Evolutionary conservation across 1,140 invertebrate species (phyloP).

Genomic region (Steinernema khuongi): DNA sequence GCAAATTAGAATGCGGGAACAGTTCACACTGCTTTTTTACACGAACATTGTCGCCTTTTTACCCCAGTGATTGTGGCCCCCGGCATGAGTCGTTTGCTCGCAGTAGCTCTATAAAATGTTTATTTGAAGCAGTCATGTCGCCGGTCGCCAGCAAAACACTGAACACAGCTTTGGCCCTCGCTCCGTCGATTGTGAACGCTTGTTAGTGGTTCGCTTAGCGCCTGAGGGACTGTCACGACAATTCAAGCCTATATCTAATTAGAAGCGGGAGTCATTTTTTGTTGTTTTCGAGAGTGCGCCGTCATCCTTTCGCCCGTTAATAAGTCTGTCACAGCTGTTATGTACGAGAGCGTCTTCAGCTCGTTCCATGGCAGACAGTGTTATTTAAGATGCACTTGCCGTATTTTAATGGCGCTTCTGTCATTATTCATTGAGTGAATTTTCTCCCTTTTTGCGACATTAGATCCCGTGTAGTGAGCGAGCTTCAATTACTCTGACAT

Average conservation of each 20-base stretch:
- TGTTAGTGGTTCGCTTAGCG: not conserved
- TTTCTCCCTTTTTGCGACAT: not conserved
- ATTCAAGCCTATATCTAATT: not conserved
- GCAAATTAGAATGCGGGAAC: not conserved
- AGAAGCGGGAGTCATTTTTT: not conserved
- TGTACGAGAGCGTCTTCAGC: not conserved
- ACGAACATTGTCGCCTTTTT: not conserved
- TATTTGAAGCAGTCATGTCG: slow-evolving; percentile 14
- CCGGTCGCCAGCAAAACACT: slow-evolving; percentile 9
- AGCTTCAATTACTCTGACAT: not conserved
- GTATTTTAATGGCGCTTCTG: not conserved
- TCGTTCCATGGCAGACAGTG: not conserved
- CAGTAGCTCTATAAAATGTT: slow-evolving; percentile 17
- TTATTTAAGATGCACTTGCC: not conserved
- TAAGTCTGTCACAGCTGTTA: not conserved
- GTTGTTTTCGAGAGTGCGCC: not conserved
- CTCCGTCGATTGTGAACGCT: not conserved
- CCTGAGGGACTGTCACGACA: not conserved
- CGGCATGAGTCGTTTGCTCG: not conserved
- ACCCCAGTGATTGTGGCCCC: not conserved
- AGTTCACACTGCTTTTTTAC: not conserved
- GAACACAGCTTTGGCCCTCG: not conserved
- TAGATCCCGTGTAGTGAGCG: too few relatives aligned
- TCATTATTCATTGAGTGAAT: not conserved
- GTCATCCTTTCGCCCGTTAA: not conserved